phyloP scores from a whole-genome alignment of 2,888 invertebrate genomes.

The Ectropis crepuscularia region DNA sequence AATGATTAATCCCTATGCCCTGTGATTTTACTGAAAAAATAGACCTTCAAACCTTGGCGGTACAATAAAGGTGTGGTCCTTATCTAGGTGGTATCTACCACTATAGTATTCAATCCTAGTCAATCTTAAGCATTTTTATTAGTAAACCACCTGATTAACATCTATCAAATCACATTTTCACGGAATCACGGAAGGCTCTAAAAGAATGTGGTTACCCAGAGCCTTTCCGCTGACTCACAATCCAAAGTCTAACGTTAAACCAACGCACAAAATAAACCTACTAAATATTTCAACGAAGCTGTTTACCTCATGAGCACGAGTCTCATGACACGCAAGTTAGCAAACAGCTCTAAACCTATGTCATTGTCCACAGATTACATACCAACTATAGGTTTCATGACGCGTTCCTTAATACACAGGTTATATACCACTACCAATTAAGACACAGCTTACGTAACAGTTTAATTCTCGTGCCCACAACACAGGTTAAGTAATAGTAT shows the following conservation, averaged over 20 bases:
- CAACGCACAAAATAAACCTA: slow-evolving; percentile 17
- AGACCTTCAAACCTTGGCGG: too few relatives aligned
- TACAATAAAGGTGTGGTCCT: too few relatives aligned
- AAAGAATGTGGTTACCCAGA: slow-evolving; percentile 9
- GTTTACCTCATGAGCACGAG: slow-evolving; percentile 25
- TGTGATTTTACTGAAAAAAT: too few relatives aligned
- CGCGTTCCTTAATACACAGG: slow-evolving; percentile 1
- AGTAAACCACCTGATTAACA: background rate
- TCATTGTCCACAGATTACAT: slow-evolving; percentile 11
- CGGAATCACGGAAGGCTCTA: background rate
- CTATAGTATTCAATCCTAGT: too few relatives aligned
- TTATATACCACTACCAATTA: background rate
- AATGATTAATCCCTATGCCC: too few relatives aligned
- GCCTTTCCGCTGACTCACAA: slow-evolving; percentile 21
- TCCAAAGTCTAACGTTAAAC: slow-evolving; percentile 19
- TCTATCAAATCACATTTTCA: background rate
- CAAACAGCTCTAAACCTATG: slow-evolving; percentile 15
- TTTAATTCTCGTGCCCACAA: slow-evolving; percentile 7
- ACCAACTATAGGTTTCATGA: slow-evolving; percentile 15
- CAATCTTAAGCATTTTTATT: too few relatives aligned
- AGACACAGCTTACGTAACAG: background rate
- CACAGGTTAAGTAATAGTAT: slow-evolving; percentile 22
- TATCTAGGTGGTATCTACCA: too few relatives aligned
- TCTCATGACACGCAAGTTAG: slow-evolving; percentile 19
- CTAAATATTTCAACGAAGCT: slow-evolving; percentile 18